Base-by-base conservation (phyloP, 2,888 invertebrate species). In the Omphaloscelis lunosa region DNA sequence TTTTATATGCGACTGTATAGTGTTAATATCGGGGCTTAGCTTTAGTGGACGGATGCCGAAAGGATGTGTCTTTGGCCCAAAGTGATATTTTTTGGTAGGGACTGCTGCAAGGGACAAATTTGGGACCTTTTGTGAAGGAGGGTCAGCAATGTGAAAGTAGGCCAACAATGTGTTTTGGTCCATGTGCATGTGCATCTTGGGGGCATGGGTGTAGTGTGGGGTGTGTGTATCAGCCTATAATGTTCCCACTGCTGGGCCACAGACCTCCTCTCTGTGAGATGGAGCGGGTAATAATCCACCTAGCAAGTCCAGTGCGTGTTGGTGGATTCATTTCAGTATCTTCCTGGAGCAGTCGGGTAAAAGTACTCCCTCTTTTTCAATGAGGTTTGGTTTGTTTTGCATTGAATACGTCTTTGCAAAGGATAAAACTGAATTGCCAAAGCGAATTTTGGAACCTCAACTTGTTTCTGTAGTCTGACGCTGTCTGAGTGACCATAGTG, bases 1-100 rank as follows among this genome's bases (percentile, higher is more conserved):
- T 59, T 87, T 85, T 81, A 85, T 79, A 81, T 12, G 77, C 58
- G 80, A 72, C 74, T 75, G 76, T 80, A 75, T 75, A 73, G 83
- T 87, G 79, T 82, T 81, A 77, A 83, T 82, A 39, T 45, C n/a
- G 15, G 53, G 53, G 58, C 59, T 76, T 73, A 68, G 23, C 34
- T 82, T 77, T 75, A 81, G 66, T 81, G n/a, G 39, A 56, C 73
- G 78, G 58, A 66, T 82, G 78, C 74, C 86, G 67, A 51, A 77
- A 75, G 74, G 66, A 61, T n/a, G 39, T 59, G 17, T 45, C 15
- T 62, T 70, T 0, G 48, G 69, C 0, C 58, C 69, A 5, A 0
- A 0, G n/a, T 74, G 15, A n/a, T 34, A 34, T 34, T 34, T 53
- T 72, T 62, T 48, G 12, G 29, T 48, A 6, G 0, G 27, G 51